Conservation (phyloP, 2,888 invertebrate species). For the Allolobophora icterica region DNA sequence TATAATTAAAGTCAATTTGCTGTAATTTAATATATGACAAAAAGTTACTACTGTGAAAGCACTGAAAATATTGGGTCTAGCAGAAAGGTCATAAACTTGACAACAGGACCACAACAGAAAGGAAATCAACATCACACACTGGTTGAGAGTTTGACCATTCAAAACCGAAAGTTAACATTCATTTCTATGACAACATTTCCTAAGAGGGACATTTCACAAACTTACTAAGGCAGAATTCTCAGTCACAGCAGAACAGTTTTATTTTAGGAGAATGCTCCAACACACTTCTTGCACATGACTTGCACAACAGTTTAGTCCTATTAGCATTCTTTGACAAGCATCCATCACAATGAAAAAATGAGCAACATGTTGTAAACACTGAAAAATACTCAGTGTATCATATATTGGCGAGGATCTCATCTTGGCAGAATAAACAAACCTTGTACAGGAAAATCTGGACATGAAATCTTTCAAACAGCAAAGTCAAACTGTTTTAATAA, state of each 20-base stretch:
- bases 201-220: neutral
- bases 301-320: neutral
- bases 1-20: neutral
- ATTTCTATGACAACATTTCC: neutral
- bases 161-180: neutral
- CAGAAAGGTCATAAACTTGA: neutral
- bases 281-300: no score
- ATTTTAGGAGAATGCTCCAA: neutral
- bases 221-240: no score
- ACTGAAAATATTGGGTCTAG: neutral
- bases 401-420: neutral
- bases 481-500: neutral
- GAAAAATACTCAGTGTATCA: neutral
- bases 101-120: neutral
- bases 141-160: neutral
- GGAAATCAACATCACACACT: neutral
- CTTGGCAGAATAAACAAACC: conserved; percentile 1
- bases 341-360: neutral
- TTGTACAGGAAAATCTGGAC: neutral
- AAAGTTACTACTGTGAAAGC: conserved; percentile 17
- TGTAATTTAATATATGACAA: neutral
- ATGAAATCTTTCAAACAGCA: neutral
- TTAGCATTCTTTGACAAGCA: neutral
- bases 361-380: neutral
- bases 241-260: neutral